Evolutionary conservation across 2,888 invertebrate genomes (phyloP), one percentile per base, ranked within the genome.

Genomic region (Drosophila demipolita): DNA sequence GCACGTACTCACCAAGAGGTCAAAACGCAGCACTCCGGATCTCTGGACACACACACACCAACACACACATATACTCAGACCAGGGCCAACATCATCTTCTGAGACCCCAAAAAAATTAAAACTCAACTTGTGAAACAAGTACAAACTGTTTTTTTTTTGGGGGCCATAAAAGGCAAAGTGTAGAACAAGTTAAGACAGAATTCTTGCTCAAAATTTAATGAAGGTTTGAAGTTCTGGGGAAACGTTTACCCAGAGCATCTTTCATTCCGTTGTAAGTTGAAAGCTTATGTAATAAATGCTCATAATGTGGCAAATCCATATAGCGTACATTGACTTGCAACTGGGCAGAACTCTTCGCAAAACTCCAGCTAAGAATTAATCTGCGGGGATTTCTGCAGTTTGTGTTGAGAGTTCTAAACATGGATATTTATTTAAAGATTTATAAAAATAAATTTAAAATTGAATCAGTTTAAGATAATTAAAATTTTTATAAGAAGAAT

Each of bases 1-100:
- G 83, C 87, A 90, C 87, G 87, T 88, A 90, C 90, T 63, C 76
- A 68, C 75, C 84, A 88, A 90, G 87, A 87, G 87, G 87, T 87
- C 87, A 85, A 85, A 82, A 87, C 82, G 84, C 89, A 87, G 45
- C 76, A 54, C 67, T 66, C 60, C 64, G 75, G 66, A 80, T 75
- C 67, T 80, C 76, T 71, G 78, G 80, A 62, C 73, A 76, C 66
- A 74, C 71, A 66, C 74, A 69, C 75, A 78, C 66, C 8, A 4
- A 42, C 42, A 42, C 11, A 42, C 12, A 42, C 17, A 8, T 8
- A 40, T 20, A 45, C 45, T 17, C 17, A 38, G 15, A 73, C 45
- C 73, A 64, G 61, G 35, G 26, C 48, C 57, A 60, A 50, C 54
- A 54, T n/a, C 40, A 57, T 57, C 55, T 57, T 32, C 29, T 15